phyloP scores from a whole-genome alignment of 2,888 invertebrate species.

The Rhopalosiphum nymphaeae region DNA sequence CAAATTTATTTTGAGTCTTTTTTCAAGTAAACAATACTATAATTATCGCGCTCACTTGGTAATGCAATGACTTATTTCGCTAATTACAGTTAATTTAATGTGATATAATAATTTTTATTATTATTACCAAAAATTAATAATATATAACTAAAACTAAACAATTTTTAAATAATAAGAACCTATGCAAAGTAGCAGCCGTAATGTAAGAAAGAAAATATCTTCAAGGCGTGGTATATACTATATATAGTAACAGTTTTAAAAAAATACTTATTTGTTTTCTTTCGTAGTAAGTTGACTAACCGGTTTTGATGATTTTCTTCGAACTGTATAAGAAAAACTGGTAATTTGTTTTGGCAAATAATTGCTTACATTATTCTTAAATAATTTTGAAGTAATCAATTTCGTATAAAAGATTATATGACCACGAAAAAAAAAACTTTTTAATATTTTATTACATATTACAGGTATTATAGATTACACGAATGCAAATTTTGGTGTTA shows the following conservation, averaged over 20 bases:
- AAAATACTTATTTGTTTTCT: constrained; percentile 6
- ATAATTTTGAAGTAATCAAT: not conserved
- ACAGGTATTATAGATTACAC: not conserved
- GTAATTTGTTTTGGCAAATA: constrained; percentile 13
- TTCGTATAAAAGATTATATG: not conserved
- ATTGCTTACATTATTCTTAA: not conserved
- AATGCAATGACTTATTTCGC: not conserved
- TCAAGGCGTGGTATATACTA: constrained; percentile 18
- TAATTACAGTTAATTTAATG: not conserved
- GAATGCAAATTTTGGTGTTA: not conserved
- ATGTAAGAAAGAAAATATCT: constrained; percentile 17
- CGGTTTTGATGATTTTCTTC: constrained; percentile 40
- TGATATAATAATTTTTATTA: not conserved
- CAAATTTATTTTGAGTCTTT: not conserved
- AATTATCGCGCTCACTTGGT: not conserved
- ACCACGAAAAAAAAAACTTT: not conserved
- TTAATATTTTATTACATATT: not conserved
- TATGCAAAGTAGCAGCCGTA: not conserved
- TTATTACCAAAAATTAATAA: not conserved
- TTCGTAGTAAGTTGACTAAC: constrained; percentile 16
- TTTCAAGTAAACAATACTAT: not conserved
- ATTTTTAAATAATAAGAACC: not conserved
- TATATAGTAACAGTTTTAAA: not conserved
- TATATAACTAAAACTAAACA: not conserved
- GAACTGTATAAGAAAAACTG: not conserved